These are phyloP conservation scores for Baronia brevicornis DNA, from an alignment of 2,888 invertebrate genomes.

Conservation along the genomic window DNA sequence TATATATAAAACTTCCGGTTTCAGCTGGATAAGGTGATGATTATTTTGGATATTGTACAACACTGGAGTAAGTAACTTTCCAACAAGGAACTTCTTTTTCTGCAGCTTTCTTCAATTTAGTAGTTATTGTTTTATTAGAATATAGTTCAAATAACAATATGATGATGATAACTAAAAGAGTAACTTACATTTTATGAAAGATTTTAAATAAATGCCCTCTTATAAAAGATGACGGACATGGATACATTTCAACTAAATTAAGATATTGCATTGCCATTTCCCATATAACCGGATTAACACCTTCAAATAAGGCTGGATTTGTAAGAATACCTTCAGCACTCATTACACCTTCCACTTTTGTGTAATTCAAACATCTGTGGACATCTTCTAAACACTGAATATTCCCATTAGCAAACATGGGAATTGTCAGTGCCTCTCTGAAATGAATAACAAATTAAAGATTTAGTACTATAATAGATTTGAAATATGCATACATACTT, in stretches of 20 bases:
- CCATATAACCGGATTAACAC: slow-evolving; percentile 88
- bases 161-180: too few relatives aligned
- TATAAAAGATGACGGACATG: slow-evolving; percentile 92
- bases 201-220: slow-evolving; percentile 98
- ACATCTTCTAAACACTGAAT: slow-evolving; percentile 94
- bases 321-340: slow-evolving; percentile 97
- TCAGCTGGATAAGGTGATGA: too few relatives aligned
- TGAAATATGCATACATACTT: not conserved
- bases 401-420: slow-evolving; percentile 98
- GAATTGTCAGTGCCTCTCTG: slow-evolving; percentile 90
- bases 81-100: too few relatives aligned
- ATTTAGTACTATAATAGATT: too few relatives aligned
- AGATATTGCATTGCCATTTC: slow-evolving; percentile 92
- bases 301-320: slow-evolving; percentile 94
- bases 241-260: slow-evolving; percentile 85
- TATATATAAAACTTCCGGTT: too few relatives aligned
- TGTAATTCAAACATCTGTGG: slow-evolving; percentile 86
- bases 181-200: slow-evolving; percentile 92
- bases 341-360: slow-evolving; percentile 92
- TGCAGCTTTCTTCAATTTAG: too few relatives aligned
- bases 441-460: slow-evolving; percentile 30
- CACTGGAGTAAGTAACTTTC: too few relatives aligned
- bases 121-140: too few relatives aligned
- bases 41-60: too few relatives aligned
- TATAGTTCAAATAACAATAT: too few relatives aligned